These are phyloP conservation scores for Tillus elongatus DNA, from an alignment of 2,888 invertebrate genomes.

Conservation along the genomic window DNA sequence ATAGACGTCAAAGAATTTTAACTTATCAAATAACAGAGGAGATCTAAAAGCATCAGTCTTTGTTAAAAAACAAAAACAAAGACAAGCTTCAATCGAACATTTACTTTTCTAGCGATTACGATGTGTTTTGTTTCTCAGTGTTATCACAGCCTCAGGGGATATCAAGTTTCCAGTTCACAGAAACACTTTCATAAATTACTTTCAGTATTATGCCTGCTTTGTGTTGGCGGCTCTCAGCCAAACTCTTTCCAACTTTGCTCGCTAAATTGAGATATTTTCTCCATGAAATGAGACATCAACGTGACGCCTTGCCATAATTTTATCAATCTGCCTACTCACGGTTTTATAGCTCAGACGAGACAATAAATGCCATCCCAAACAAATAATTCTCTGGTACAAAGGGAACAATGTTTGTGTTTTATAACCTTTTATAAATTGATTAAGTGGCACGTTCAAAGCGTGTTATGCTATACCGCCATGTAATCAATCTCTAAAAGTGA, in stretches of 20 bases:
- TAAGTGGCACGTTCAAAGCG: no score
- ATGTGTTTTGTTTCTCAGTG: constrained; percentile 11
- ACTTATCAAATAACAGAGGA: no score
- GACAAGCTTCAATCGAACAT: constrained; percentile 32
- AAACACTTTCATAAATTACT: constrained; percentile 16
- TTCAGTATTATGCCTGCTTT: constrained; percentile 9
- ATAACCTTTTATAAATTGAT: no score
- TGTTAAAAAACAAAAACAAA: no score
- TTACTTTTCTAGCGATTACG: constrained; percentile 24
- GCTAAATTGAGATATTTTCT: background rate
- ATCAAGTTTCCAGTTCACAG: constrained; percentile 13
- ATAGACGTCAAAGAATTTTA: no score
- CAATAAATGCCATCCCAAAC: no score
- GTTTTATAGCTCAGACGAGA: background rate
- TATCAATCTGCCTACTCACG: constrained; percentile 3
- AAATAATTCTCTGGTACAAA: no score
- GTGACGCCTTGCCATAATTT: constrained; percentile 2
- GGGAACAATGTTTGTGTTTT: no score
- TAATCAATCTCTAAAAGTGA: no score
- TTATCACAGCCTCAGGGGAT: constrained; percentile 12
- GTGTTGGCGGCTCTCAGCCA: background rate
- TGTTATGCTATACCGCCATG: no score
- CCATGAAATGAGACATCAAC: constrained; percentile 2
- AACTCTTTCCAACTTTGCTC: constrained; percentile 2
- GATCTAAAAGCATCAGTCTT: no score